Evolutionary conservation across 1,140 invertebrate species (phyloP), one percentile per base, ranked within the genome.

Genomic region (Samia ricini): DNA sequence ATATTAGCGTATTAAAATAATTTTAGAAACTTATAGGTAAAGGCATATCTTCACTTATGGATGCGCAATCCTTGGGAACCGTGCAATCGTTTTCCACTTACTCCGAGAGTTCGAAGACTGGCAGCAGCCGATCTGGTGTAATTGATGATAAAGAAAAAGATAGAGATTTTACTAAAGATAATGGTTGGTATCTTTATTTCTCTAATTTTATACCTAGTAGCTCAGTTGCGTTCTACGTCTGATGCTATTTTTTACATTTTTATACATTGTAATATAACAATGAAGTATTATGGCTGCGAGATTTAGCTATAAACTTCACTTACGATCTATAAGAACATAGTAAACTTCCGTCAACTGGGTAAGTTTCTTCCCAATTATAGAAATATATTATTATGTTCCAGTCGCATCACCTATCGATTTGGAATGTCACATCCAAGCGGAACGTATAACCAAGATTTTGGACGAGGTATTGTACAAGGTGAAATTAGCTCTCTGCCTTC

Each of bases 391-490:
- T 42, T 1, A 7, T 50, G n/a, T 24, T 12, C 15, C 66, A 90
- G 88, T 68, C 15, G 72, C 84, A 0, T 88, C 88, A 4, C 88
- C 88, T 5, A 81, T 91, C 48, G 89, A 91, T 63, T 57, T 91
- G 63, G 89, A 91, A 74, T 89, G 88, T 23, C 77, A 85, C 59
- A 91, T 91, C 24, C 89, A 91, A 78, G 79, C 82, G 3, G 89
- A 91, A 61, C 72, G 90, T 8, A 88, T 91, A 51, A 87, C 82
- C 0, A 86, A 89, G 57, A 91, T 91, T 33, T 56, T 91, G 5
- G 82, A 85, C 61, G 89, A 90, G 58, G 75, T 79, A 0, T 76
- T 91, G 12, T 83, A 82, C 60, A 91, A 88, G 63, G 85, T 83
- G 5, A 90, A 85, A 62, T 61, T 91, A 12, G 77, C 83, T 21